Base-by-base conservation (phyloP, 92 coral and sea anemone species). In the Pocillopora grandis region DNA sequence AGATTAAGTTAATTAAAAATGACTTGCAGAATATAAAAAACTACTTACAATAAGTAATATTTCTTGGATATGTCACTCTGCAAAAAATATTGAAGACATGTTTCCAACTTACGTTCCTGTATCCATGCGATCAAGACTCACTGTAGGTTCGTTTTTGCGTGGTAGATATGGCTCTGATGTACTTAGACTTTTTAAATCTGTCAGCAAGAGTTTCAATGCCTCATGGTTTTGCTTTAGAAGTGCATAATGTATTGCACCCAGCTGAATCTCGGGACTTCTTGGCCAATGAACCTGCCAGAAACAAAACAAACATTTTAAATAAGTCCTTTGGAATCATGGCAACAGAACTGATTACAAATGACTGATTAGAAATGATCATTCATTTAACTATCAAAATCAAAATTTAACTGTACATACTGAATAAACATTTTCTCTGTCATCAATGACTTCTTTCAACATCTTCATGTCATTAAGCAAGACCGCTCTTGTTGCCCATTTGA, bases 221-320 rank as follows among this genome's bases (percentile, higher is more conserved):
- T 91, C 91, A 63, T 84, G 90, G 72, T 93, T 89, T 11, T 85
- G 85, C 66, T 76, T 87, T 23, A 87, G 66, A 5, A 93, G 83
- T 2, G 98, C 93, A 70, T 89, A 91, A 55, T 92, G 95, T 13
- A 92, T 61, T 49, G 98, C 95, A 27, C 78, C 65, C 76, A 84
- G 75, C 10, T 84, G 73, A 58, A 91, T 65, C 23, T 93, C 93
- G 0, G 93, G 90, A 82, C 98, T 91, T 48, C 95, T 93, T 61
- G 91, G 92, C 98, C 98, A 93, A 63, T 93, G 93, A 48, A 90
- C 92, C 98, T 93, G 62, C 36, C 78, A 74, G 2, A 66, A 74
- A 56, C 63, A 36, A 55, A 37, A 36, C 2, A 71, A 17, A 63
- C 5, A 42, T 27, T 42, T 42, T 42, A 42, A 42, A 42, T 42